phyloP scores from a whole-genome alignment of 2,113 vertebrate species.

The Regulus satrapa region DNA sequence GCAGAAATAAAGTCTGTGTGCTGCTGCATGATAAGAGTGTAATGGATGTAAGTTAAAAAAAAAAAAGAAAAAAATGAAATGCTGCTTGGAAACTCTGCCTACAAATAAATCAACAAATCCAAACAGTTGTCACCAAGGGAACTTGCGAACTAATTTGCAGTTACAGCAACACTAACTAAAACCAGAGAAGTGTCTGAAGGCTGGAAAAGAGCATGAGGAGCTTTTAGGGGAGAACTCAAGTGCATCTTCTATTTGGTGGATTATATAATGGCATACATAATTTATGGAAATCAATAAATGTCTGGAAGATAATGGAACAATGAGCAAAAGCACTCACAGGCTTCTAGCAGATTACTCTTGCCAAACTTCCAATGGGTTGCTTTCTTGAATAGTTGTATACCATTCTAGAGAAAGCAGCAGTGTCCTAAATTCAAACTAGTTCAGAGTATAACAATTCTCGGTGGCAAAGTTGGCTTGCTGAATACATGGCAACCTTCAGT shows the following conservation, averaged over 20 bases:
- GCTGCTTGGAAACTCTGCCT: not conserved
- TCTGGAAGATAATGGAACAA: conserved; percentile 17
- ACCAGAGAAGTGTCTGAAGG: not conserved
- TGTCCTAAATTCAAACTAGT: not conserved
- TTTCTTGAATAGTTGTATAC: not conserved
- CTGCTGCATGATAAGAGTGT: not conserved
- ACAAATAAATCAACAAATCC: not conserved
- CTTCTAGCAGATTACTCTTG: conserved; percentile 20
- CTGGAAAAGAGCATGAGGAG: not conserved
- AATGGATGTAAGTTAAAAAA: not conserved
- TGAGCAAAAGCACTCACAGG: conserved; percentile 23
- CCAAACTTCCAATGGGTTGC: not conserved
- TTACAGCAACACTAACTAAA: not conserved
- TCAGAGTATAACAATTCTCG: not conserved
- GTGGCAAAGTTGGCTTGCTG: not conserved
- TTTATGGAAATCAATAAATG: conserved; percentile 43
- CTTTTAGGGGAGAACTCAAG: not conserved
- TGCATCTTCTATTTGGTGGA: not conserved
- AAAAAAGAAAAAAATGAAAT: not conserved
- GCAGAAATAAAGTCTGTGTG: not conserved
- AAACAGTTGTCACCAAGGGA: not conserved
- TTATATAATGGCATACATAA: conserved; percentile 27
- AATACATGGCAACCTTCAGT: not conserved
- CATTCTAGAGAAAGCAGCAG: not conserved
- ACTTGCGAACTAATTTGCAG: conserved; percentile 2